Percentiles rank a stretch among this genome's conserved stretches.
Conservation (phyloP, 2,888 invertebrate genomes). For the Leistus spinibarbis region DNA sequence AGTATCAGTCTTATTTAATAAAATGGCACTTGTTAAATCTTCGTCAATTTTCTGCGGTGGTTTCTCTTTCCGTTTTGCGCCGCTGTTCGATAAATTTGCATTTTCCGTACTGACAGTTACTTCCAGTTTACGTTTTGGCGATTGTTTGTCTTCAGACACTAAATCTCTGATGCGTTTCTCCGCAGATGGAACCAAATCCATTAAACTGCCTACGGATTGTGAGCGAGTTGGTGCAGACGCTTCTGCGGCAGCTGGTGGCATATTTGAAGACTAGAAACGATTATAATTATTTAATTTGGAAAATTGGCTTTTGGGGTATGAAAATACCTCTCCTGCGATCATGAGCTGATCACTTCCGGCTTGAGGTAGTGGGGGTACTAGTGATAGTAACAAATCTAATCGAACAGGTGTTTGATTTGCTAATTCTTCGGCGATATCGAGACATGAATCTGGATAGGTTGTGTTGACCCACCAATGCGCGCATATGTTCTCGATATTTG, state of each 20-base stretch:
- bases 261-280: slow-evolving; percentile 22
- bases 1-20: slow-evolving; percentile 41
- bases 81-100: slow-evolving; percentile 55
- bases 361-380: slow-evolving; percentile 80
- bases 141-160: slow-evolving; percentile 61
- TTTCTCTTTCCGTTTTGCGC: slow-evolving; percentile 68
- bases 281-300: not conserved
- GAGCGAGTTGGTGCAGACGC: slow-evolving; percentile 58
- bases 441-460: slow-evolving; percentile 79
- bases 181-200: slow-evolving; percentile 75
- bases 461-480: slow-evolving; percentile 97
- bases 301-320: not conserved
- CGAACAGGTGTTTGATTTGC: slow-evolving; percentile 91
- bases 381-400: slow-evolving; percentile 81
- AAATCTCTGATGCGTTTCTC: slow-evolving; percentile 76
- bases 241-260: slow-evolving; percentile 44
- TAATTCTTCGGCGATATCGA: slow-evolving; percentile 84
- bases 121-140: slow-evolving; percentile 78
- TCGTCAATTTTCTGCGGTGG: slow-evolving; percentile 50
- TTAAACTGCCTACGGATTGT: slow-evolving; percentile 75
- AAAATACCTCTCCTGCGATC: slow-evolving; percentile 62
- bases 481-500: slow-evolving; percentile 93
- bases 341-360: slow-evolving; percentile 75
- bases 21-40: slow-evolving; percentile 48
- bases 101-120: slow-evolving; percentile 75